Base-by-base conservation (phyloP, 2,797 vertebrate genomes). In the Champsocephalus gunnari region DNA sequence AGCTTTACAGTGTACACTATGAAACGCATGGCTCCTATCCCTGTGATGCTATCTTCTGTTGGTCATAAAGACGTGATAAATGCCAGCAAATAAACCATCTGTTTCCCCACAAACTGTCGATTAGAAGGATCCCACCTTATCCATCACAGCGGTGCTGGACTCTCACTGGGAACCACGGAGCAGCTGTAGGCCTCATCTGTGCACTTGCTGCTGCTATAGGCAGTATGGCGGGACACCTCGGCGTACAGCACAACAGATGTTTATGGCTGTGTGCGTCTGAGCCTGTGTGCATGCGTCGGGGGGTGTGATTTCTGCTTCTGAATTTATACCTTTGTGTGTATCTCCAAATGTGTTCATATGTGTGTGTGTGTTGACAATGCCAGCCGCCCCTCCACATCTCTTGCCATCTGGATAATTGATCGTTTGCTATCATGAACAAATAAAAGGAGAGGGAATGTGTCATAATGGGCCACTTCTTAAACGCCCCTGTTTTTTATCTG, bases 361-460 rank as follows among this genome's bases (percentile, higher is more conserved):
- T 28, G 79, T 16, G 55, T 67, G 59, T 79, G 48, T 69, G 70
- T 45, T 71, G 71, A 79, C 63, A 79, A 60, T 63, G 75, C 73
- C 75, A 79, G 71, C 75, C 63, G 53, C 74, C 84, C 80, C 72
- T 80, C 73, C 73, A 58, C 71, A 71, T 85, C 82, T 64, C 78
- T 60, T 64, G 88, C 93, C 94, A 95, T 94, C 93, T 95, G 94
- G 94, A 92, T 93, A 94, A 95, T 85, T 92, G 91, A 94, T 93
- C 87, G 59, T 93, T 92, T 86, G 73, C 83, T 83, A 91, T 93
- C 89, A 86, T 93, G 92, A 95, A 93, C 91, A 90, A 84, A 93
- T 75, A 79, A 88, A 89, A 82, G 67, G 55, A 76, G 62, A 77
- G 84, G 8, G 61, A 85, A 89, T 87, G 87, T 88, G 86, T 90